Conservation (phyloP, 2,888 invertebrate species). For the Hirudinaria manillensis region DNA sequence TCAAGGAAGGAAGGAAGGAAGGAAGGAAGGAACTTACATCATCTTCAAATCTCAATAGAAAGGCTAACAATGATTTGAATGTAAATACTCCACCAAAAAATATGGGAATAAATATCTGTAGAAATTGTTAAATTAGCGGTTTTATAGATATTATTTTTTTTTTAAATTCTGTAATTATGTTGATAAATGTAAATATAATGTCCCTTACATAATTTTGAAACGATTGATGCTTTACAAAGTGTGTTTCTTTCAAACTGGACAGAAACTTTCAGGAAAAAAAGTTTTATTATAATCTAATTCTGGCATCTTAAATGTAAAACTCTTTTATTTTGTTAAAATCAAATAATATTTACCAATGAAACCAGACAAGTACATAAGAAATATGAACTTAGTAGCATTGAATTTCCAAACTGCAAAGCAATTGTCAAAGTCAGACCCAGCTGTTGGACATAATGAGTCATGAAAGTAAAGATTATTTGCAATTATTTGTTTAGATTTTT, state of each 20-base stretch:
- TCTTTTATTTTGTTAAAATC: neutral
- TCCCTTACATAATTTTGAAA: neutral
- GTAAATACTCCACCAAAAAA: constrained; percentile 49
- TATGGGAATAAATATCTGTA: constrained; percentile 32
- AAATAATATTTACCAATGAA: constrained; percentile 1
- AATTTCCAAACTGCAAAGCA: constrained; percentile 8
- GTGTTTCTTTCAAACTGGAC: neutral
- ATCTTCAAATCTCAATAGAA: constrained; percentile 51
- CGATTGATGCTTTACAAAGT: neutral
- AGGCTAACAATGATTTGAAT: constrained; percentile 50
- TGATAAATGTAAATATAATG: neutral
- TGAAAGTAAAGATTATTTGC: neutral
- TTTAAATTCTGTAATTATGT: neutral
- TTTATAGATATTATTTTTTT: neutral
- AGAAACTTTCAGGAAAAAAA: neutral
- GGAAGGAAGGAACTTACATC: constrained; percentile 51
- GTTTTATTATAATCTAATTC: neutral
- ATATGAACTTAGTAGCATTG: constrained; percentile 7
- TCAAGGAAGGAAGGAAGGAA: too few species aligned
- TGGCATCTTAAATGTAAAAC: neutral
- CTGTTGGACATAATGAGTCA: neutral
- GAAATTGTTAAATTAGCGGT: neutral
- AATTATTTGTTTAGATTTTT: neutral
- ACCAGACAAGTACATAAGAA: constrained; percentile 4
- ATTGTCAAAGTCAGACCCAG: neutral